Evolutionary conservation across 2,797 vertebrate genomes (phyloP).

Genomic region (Pseudochromis fuscus): DNA sequence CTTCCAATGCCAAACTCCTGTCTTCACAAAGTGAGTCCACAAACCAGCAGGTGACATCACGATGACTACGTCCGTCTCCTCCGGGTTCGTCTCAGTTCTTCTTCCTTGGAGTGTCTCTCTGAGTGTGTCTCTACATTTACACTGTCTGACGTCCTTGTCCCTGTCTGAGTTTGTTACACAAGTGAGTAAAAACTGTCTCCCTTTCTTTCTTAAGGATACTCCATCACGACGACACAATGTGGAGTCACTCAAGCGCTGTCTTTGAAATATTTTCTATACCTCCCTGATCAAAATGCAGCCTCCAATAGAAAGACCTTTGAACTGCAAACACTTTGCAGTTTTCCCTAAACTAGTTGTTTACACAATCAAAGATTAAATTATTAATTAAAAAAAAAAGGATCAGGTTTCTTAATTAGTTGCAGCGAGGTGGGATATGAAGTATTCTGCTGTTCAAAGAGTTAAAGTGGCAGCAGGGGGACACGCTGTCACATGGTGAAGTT

Average conservation of each 20-base stretch:
- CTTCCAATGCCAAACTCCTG: no score
- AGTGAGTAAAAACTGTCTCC: constrained; percentile 12
- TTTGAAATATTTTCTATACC: constrained; percentile 9
- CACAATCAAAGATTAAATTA: not conserved
- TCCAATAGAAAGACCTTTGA: no score
- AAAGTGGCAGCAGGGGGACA: constrained; percentile 28
- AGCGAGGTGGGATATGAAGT: not conserved
- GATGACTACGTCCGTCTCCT: no score
- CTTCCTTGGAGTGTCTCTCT: no score
- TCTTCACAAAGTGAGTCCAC: no score
- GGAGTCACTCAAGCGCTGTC: constrained; percentile 31
- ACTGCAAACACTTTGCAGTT: not conserved
- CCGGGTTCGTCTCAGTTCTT: no score
- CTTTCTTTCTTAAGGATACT: constrained; percentile 25
- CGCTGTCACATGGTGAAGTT: constrained; percentile 21
- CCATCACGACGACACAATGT: constrained; percentile 33
- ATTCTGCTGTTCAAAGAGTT: not conserved
- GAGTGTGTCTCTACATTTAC: no score
- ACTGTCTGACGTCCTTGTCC: constrained; percentile 21
- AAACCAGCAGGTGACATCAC: no score
- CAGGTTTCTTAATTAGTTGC: not conserved
- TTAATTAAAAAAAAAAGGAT: not conserved
- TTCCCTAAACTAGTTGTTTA: not conserved
- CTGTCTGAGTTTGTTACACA: constrained; percentile 19
- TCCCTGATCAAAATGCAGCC: not conserved